Evolutionary conservation across 1,140 invertebrate species (phyloP).

Genomic region (Calycopis cecrops): DNA sequence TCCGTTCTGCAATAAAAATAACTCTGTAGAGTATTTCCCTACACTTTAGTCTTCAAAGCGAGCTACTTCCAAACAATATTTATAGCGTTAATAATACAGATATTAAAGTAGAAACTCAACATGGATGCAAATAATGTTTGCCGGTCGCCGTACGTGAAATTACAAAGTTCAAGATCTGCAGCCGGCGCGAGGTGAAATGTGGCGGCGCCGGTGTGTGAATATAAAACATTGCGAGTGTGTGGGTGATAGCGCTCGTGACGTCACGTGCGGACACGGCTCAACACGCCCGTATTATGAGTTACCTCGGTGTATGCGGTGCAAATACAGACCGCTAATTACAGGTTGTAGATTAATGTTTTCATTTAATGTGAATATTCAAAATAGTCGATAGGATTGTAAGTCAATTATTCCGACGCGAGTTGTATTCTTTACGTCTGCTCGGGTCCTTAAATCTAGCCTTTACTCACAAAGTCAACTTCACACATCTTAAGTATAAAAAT

Average conservation of each 20-base stretch:
- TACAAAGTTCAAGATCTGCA: slow-evolving; percentile 43
- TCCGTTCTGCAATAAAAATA: too few species aligned
- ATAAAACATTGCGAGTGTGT: slow-evolving; percentile 33
- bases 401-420: too few species aligned
- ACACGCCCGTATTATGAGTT: slow-evolving; percentile 13
- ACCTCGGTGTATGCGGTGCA: too few species aligned
- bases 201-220: slow-evolving; percentile 37
- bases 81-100: not conserved
- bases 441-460: too few species aligned
- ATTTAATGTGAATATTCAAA: too few species aligned
- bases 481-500: too few species aligned
- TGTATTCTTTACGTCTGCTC: too few species aligned
- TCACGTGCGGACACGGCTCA: slow-evolving; percentile 36
- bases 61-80: not conserved
- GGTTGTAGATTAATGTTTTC: too few species aligned
- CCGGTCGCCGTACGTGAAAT: slow-evolving; percentile 32
- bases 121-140: slow-evolving; percentile 11
- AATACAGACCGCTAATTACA: too few species aligned
- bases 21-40: too few species aligned
- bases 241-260: slow-evolving; percentile 40
- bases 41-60: too few species aligned
- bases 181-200: slow-evolving; percentile 50
- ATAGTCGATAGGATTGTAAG: slow-evolving; percentile 7
- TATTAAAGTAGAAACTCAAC: slow-evolving; percentile 3
- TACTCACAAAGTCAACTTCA: too few species aligned